A percentile compares a stretch with the other conserved stretches of the same genome.
Conservation (phyloP, 2,113 vertebrate species). For the Alethe castanea region DNA sequence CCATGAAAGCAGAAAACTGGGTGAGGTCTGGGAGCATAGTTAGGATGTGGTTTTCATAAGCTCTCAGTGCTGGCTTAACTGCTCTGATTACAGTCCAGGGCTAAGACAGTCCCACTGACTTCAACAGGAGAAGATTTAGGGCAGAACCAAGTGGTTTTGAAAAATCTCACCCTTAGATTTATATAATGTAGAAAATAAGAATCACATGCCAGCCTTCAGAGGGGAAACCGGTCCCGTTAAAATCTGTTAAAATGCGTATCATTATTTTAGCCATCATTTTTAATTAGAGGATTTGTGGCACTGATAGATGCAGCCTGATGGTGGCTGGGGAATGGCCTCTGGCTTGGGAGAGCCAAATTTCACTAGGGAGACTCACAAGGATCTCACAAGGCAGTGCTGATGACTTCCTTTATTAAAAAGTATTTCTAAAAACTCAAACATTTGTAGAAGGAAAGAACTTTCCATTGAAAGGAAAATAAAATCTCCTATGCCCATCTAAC, state of each 20-base stretch:
- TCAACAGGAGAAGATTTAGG: constrained; percentile 5
- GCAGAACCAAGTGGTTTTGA: constrained; percentile 23
- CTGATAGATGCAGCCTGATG: background rate
- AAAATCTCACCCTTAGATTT: constrained; percentile 35
- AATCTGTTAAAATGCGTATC: background rate
- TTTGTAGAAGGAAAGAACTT: background rate
- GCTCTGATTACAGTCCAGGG: background rate
- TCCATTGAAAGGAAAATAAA: background rate
- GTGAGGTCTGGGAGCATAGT: constrained; percentile 50
- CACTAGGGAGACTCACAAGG: background rate
- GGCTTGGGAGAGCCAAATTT: background rate
- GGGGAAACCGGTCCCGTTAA: background rate
- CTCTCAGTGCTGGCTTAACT: constrained; percentile 12
- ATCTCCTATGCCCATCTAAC: background rate
- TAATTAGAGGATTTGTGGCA: constrained; percentile 1
- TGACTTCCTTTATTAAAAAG: accelerated
- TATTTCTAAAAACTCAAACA: background rate
- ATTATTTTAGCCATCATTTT: background rate
- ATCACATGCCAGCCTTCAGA: constrained; percentile 27
- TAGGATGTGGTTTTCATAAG: constrained; percentile 58
- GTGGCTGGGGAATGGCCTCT: background rate
- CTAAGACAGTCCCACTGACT: constrained; percentile 21
- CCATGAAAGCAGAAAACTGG: constrained; percentile 57
- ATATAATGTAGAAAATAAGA: background rate
- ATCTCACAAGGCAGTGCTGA: background rate